phyloP scores from a whole-genome alignment of 2,888 invertebrate species.

The Hydropsyche betteni region DNA sequence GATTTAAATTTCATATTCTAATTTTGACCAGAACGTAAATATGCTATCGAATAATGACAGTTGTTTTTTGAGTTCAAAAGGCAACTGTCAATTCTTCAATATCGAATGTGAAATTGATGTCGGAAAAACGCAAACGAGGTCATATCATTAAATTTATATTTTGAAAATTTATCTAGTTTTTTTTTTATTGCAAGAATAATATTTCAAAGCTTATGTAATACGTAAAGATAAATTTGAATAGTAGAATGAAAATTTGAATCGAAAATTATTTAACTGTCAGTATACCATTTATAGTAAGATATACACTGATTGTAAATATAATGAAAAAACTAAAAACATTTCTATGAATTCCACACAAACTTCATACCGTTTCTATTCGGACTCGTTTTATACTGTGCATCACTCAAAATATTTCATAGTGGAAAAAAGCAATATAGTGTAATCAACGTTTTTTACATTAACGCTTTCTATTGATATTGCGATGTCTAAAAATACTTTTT shows the following conservation, averaged over 20 bases:
- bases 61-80: background rate
- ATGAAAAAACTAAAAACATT: background rate
- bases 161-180: background rate
- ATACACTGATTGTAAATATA: background rate
- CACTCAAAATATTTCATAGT: background rate
- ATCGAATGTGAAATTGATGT: conserved; percentile 1
- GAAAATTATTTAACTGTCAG: background rate
- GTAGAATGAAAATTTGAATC: too few species aligned
- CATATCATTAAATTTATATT: background rate
- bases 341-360: background rate
- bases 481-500: background rate
- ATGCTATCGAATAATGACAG: background rate
- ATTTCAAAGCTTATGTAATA: too few species aligned
- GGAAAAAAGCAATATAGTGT: too few species aligned
- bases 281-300: background rate
- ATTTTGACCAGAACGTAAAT: background rate
- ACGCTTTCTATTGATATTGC: background rate
- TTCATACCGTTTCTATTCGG: background rate
- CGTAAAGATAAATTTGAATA: too few species aligned
- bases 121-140: background rate
- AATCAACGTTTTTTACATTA: background rate
- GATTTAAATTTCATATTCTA: background rate
- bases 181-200: background rate
- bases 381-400: background rate
- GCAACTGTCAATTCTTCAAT: too few species aligned